These are phyloP conservation scores for Drosophila truncata DNA, from an alignment of 1,140 invertebrate species.

Conservation along the genomic window DNA sequence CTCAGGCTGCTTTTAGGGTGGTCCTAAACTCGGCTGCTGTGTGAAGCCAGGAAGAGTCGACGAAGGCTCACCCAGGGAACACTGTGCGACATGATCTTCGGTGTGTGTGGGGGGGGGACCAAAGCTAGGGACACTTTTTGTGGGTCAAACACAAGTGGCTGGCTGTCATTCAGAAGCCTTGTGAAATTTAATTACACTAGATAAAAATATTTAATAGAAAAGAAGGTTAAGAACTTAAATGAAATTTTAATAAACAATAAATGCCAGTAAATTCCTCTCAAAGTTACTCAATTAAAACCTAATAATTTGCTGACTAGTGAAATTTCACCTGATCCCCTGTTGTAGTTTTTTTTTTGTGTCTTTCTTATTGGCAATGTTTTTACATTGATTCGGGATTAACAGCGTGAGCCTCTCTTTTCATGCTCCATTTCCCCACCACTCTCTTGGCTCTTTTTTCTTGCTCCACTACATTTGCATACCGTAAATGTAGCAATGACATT, in stretches of 20 bases:
- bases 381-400: slow-evolving; percentile 77
- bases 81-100: slow-evolving; percentile 51
- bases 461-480: slow-evolving; percentile 62
- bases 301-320: slow-evolving; percentile 30
- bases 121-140: slow-evolving; percentile 41
- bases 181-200: slow-evolving; percentile 14
- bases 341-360: slow-evolving; percentile 32
- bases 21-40: slow-evolving; percentile 54
- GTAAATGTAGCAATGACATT: slow-evolving; percentile 73
- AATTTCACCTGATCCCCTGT: slow-evolving; percentile 64
- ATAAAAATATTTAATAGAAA: not conserved
- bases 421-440: slow-evolving; percentile 9
- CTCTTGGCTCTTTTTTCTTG: slow-evolving; percentile 1
- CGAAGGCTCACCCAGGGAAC: slow-evolving; percentile 51
- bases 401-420: slow-evolving; percentile 4
- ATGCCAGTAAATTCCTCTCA: too few relatives aligned
- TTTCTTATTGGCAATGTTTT: slow-evolving; percentile 60
- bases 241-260: too few relatives aligned
- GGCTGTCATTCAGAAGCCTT: slow-evolving; percentile 1
- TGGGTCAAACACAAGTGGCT: not conserved
- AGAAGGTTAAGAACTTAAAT: too few relatives aligned
- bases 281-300: too few relatives aligned
- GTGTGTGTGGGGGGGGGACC: not conserved
- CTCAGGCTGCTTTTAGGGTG: slow-evolving; percentile 69
- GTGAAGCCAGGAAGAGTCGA: slow-evolving; percentile 52